Percentiles rank a stretch among this genome's conserved stretches.
Evolutionary conservation across 2,888 invertebrate species (phyloP).

Genomic region (Protula sp.): DNA sequence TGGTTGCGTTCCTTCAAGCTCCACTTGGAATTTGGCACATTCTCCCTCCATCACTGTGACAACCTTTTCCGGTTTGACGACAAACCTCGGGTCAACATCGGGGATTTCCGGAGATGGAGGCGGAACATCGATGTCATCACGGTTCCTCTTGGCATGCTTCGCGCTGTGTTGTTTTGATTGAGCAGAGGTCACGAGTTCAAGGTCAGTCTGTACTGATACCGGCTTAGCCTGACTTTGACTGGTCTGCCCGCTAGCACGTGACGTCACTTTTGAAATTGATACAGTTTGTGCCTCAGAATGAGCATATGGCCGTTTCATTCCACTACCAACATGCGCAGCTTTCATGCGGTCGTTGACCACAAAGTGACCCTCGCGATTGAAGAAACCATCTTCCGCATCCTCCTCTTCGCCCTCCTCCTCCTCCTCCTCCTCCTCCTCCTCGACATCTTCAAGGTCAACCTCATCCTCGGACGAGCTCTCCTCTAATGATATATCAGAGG

Average conservation of each 20-base stretch:
- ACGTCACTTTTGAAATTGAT: background rate
- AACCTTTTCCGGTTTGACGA: conserved; percentile 33
- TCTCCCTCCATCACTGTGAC: conserved; percentile 41
- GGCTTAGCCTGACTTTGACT: background rate
- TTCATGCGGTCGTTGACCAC: background rate
- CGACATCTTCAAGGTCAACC: background rate
- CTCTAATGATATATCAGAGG: conserved; percentile 4
- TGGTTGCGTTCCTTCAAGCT: conserved; percentile 40
- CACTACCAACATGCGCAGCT: too few species aligned
- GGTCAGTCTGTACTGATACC: background rate
- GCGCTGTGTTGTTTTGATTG: background rate
- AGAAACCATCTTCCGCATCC: background rate
- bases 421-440: conserved; percentile 9
- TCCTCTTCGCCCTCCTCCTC: background rate
- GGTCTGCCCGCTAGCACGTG: background rate
- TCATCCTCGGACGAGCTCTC: conserved; percentile 1
- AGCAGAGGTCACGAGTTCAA: too few species aligned
- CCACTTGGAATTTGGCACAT: conserved; percentile 36
- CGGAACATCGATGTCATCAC: conserved; percentile 7
- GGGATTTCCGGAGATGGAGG: background rate
- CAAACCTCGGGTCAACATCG: conserved; percentile 43
- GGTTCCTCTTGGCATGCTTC: background rate
- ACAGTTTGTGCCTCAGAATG: background rate
- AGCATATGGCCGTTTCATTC: background rate
- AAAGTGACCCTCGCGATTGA: conserved; percentile 1